These are phyloP conservation scores for Parascotia fuliginaria DNA, from an alignment of 2,888 invertebrate genomes.

Conservation along the genomic window DNA sequence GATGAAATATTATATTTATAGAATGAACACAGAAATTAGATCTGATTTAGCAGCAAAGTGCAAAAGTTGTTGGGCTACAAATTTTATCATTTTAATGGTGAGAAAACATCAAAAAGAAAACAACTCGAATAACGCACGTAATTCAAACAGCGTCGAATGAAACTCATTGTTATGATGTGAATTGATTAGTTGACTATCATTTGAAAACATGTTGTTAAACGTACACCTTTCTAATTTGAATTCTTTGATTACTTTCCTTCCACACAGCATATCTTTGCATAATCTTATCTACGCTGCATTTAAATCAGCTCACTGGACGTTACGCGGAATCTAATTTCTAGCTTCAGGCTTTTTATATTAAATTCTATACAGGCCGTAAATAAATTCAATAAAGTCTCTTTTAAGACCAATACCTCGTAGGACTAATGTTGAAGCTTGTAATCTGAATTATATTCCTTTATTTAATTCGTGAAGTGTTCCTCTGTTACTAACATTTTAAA, in stretches of 20 bases:
- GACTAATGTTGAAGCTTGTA: no score
- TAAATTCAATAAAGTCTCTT: background rate
- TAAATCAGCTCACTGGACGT: background rate
- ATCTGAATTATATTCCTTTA: no score
- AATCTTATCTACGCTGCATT: conserved; percentile 25
- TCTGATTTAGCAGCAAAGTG: no score
- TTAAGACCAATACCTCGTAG: no score
- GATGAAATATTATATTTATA: no score
- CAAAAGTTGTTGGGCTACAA: no score
- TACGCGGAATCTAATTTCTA: background rate
- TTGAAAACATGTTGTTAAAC: conserved; percentile 33
- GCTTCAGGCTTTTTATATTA: background rate
- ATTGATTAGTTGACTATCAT: conserved; percentile 40
- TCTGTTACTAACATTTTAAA: no score
- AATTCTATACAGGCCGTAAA: background rate
- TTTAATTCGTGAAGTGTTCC: no score
- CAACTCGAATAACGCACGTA: background rate
- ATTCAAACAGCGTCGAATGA: conserved; percentile 19
- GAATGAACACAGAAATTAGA: no score
- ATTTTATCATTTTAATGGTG: no score
- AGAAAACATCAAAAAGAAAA: background rate
- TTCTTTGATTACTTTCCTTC: conserved; percentile 48
- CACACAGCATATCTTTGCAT: conserved; percentile 37
- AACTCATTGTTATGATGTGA: conserved; percentile 40
- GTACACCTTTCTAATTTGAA: conserved; percentile 57